Conservation (phyloP, 1,140 invertebrate genomes). For the Sarcophaga bullata region DNA sequence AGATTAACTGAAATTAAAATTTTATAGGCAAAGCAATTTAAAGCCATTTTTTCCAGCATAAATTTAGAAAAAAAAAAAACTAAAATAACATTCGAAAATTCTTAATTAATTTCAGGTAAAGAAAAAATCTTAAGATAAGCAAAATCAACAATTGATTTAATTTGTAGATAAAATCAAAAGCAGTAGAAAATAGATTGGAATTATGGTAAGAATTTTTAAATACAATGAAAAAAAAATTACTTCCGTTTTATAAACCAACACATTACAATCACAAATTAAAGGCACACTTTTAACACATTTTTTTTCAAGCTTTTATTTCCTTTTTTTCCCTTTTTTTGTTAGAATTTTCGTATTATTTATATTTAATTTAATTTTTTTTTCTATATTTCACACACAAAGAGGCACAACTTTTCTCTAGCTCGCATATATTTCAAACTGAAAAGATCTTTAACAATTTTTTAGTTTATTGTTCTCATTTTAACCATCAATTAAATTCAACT, state of each 20-base stretch:
- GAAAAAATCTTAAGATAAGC: not conserved
- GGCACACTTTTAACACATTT: not conserved
- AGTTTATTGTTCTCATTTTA: too few species aligned
- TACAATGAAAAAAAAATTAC: not conserved
- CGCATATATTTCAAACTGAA: not conserved
- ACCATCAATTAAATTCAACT: too few species aligned
- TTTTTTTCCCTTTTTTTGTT: not conserved
- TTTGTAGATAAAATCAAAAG: not conserved
- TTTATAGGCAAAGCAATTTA: not conserved
- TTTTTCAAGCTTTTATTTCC: not conserved
- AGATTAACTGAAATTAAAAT: slow-evolving; percentile 7
- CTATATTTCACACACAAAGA: not conserved
- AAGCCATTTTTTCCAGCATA: not conserved
- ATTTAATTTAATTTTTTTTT: not conserved
- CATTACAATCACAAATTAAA: not conserved
- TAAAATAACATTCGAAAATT: not conserved
- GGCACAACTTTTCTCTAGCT: not conserved
- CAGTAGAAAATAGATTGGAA: not conserved
- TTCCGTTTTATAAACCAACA: not conserved
- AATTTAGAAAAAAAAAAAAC: not conserved
- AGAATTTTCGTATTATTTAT: not conserved
- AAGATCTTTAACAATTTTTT: not conserved
- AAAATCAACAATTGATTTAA: slow-evolving; percentile 12
- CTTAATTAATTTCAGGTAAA: not conserved
- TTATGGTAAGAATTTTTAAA: not conserved